Conservation (phyloP, 37 sponge, comb jelly and placozoan genomes). For the Cliona cf. orientalis region DNA sequence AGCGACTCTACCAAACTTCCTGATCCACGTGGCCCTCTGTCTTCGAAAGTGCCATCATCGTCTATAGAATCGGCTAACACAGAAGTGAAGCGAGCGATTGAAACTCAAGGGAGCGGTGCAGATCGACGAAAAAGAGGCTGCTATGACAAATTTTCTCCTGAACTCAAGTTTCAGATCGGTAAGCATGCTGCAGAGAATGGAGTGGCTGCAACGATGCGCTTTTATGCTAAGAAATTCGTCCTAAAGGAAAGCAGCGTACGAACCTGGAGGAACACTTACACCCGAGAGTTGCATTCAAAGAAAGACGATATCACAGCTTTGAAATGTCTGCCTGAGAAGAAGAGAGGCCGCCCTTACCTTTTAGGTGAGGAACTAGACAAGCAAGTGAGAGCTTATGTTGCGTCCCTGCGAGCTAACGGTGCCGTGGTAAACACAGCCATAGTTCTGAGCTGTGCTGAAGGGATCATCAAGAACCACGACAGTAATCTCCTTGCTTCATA, state of each 20-base stretch:
- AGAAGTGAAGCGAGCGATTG: neutral
- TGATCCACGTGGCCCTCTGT: too few species aligned
- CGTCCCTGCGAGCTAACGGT: constrained; percentile 37
- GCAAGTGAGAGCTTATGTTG: constrained; percentile 10
- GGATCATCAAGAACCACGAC: constrained; percentile 39
- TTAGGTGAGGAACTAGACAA: constrained; percentile 28
- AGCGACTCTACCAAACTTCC: too few species aligned
- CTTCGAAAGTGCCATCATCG: neutral
- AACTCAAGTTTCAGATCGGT: neutral
- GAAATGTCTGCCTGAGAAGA: constrained; percentile 38
- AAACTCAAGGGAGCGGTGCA: neutral
- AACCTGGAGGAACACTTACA: neutral
- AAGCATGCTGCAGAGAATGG: neutral
- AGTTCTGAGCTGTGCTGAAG: constrained; percentile 42
- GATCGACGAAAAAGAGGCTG: neutral
- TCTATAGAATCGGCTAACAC: neutral
- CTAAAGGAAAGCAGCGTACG: neutral
- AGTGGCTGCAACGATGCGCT: neutral
- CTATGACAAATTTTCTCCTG: neutral
- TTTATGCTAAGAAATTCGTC: neutral
- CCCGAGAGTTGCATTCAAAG: too few species aligned
- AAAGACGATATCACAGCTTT: too few species aligned
- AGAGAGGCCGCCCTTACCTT: constrained; percentile 19
- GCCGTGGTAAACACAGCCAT: constrained; percentile 58
- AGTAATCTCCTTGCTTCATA: constrained; percentile 52